Evolutionary conservation across 2,113 vertebrate genomes (phyloP).

Genomic region (Ovis canadensis): DNA sequence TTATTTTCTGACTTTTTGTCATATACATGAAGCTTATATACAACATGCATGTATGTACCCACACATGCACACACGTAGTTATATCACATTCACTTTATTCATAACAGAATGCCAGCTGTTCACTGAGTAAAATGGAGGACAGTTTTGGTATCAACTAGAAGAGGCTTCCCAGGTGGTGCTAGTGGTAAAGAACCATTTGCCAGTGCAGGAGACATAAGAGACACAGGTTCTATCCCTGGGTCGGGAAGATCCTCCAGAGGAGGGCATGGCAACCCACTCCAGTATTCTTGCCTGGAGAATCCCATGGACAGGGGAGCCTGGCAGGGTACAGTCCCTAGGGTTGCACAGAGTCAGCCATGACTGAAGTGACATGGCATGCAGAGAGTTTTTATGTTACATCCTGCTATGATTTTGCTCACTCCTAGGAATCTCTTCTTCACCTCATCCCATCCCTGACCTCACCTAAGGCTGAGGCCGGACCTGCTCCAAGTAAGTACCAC

Average conservation of each 20-base stretch:
- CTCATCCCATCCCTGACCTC: not conserved
- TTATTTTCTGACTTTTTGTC: not conserved
- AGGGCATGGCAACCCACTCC: not conserved
- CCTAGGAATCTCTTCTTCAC: not conserved
- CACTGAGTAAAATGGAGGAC: not conserved
- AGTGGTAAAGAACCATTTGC: not conserved
- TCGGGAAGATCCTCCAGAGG: accelerated
- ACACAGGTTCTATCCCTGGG: not conserved
- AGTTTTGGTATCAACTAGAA: not conserved
- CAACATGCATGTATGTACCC: no score
- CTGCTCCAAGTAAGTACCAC: not conserved
- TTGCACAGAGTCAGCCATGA: not conserved
- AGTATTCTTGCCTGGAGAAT: not conserved
- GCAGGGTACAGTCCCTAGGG: not conserved
- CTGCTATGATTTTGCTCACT: not conserved
- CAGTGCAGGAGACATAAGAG: not conserved
- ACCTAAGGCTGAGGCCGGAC: not conserved
- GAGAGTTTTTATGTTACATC: not conserved
- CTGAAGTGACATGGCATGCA: not conserved
- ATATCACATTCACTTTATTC: not conserved
- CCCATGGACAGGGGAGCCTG: not conserved
- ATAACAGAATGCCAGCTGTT: not conserved
- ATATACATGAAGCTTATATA: not conserved
- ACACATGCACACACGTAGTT: not conserved
- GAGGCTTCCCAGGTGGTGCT: not conserved